Conservation (phyloP, 1,140 invertebrate species). For the Agrypnia vestita region DNA sequence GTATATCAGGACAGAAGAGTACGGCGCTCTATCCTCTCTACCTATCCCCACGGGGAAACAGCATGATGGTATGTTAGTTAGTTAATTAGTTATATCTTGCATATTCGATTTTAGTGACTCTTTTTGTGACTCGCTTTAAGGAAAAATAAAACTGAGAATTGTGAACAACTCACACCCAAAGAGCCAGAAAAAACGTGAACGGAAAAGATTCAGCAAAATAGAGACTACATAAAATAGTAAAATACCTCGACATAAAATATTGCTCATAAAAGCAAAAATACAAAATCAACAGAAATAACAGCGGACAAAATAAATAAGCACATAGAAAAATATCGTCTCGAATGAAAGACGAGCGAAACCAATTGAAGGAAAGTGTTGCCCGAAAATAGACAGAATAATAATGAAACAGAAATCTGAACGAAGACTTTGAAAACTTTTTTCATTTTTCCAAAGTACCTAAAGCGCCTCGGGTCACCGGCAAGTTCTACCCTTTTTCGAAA, state of each 20-base stretch:
- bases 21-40: too few relatives aligned
- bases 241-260: background rate
- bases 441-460: conserved; percentile 50
- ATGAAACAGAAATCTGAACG: background rate
- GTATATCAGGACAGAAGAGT: too few relatives aligned
- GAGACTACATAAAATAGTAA: background rate
- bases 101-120: too few relatives aligned
- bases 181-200: too few relatives aligned
- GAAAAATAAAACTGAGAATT: too few relatives aligned
- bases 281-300: background rate
- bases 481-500: background rate
- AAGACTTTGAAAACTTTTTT: conserved; percentile 43
- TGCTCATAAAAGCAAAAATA: too few relatives aligned
- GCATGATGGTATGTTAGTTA: too few relatives aligned
- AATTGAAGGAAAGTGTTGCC: conserved; percentile 7
- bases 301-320: background rate
- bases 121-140: too few relatives aligned
- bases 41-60: too few relatives aligned
- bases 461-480: conserved; percentile 41
- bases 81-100: too few relatives aligned
- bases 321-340: background rate
- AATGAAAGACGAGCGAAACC: conserved; percentile 3
- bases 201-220: background rate
- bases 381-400: conserved; percentile 3
- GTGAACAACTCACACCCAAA: too few relatives aligned